Conservation (phyloP, 2,797 vertebrate species). For the Tenualosa thibaudeaui region DNA sequence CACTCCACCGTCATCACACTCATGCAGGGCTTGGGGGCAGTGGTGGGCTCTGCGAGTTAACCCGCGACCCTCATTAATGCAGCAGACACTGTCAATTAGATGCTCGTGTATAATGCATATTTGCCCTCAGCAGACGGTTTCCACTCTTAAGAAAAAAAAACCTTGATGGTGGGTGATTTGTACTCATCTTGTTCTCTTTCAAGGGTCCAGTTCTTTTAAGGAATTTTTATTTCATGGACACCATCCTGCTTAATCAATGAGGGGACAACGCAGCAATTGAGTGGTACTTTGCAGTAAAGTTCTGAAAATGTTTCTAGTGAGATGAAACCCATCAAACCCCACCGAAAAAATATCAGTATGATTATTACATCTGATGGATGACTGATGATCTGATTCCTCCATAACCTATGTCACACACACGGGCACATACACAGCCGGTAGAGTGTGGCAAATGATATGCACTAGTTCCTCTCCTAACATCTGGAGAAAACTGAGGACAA, state of each 20-base stretch:
- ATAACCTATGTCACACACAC: neutral
- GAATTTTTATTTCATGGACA: neutral
- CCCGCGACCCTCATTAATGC: slow-evolving; percentile 5
- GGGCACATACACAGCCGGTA: neutral
- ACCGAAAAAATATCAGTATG: neutral
- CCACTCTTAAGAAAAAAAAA: neutral
- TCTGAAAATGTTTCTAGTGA: neutral
- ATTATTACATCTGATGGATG: neutral
- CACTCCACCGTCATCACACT: neutral
- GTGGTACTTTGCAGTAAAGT: neutral
- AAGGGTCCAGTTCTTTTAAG: neutral
- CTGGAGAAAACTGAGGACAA: neutral
- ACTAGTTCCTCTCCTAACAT: neutral
- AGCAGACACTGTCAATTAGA: slow-evolving; percentile 4
- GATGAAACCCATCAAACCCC: neutral
- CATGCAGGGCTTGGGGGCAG: neutral
- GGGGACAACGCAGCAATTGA: neutral
- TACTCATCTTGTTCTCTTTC: neutral
- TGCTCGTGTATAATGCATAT: neutral
- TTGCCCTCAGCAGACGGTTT: neutral
- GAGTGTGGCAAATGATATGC: neutral
- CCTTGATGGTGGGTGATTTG: slow-evolving; percentile 11
- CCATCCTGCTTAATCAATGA: neutral
- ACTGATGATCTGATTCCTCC: neutral
- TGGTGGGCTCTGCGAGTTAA: neutral